Percentiles rank a stretch among this genome's conserved stretches.
These are phyloP conservation scores for Drosophila simulans DNA, from an alignment of 1,140 invertebrate genomes.

Conservation along the genomic window DNA sequence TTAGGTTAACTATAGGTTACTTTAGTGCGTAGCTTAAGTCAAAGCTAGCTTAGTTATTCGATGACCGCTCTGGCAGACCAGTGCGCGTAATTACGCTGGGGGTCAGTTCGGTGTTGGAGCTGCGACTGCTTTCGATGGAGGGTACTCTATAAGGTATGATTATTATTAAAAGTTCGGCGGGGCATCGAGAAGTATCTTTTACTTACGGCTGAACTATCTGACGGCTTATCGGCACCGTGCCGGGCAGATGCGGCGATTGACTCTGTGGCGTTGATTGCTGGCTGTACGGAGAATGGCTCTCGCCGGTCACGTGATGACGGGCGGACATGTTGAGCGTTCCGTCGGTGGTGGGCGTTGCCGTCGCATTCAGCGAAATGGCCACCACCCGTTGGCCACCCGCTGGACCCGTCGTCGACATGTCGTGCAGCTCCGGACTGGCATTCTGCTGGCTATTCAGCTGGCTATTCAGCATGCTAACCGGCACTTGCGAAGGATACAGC, in stretches of 20 bases:
- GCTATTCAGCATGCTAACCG: slow-evolving; percentile 43
- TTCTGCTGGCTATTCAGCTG: slow-evolving; percentile 56
- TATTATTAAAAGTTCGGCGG: background rate
- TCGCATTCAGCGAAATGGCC: slow-evolving; percentile 48
- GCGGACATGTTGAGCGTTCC: slow-evolving; percentile 71
- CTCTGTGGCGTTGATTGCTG: slow-evolving; percentile 78
- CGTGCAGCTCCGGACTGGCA: slow-evolving; percentile 71
- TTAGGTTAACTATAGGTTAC: slow-evolving; percentile 40
- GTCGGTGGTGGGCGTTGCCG: slow-evolving; percentile 54
- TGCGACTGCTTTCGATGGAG: slow-evolving; percentile 69
- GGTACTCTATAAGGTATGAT: slow-evolving; percentile 58
- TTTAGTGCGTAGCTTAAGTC: slow-evolving; percentile 13
- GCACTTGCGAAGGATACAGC: slow-evolving; percentile 75
- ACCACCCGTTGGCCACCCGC: slow-evolving; percentile 45
- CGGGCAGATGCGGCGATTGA: slow-evolving; percentile 82
- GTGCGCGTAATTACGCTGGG: slow-evolving; percentile 84
- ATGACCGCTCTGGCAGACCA: slow-evolving; percentile 77
- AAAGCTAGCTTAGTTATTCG: slow-evolving; percentile 75
- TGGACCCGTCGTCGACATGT: slow-evolving; percentile 70
- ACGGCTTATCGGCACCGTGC: slow-evolving; percentile 76
- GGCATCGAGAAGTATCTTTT: background rate
- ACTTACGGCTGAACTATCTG: slow-evolving; percentile 84
- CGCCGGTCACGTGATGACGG: slow-evolving; percentile 73
- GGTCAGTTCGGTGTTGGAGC: slow-evolving; percentile 71
- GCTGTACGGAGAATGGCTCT: slow-evolving; percentile 76